These are phyloP conservation scores for Actinia equina DNA, from an alignment of 64 coral and sea anemone genomes.

Conservation along the genomic window DNA sequence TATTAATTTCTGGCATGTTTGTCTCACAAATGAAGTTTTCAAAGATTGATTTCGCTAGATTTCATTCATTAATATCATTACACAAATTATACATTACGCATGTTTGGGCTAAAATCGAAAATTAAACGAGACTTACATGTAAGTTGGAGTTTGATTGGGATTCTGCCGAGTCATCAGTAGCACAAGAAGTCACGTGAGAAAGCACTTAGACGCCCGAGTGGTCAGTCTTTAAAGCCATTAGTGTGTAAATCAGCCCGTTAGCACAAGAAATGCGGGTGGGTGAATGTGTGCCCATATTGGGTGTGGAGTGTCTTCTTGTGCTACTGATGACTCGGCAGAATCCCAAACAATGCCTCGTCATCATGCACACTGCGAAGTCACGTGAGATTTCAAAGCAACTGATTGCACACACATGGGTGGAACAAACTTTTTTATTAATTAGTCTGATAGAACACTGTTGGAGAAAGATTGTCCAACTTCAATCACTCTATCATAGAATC, in stretches of 20 bases:
- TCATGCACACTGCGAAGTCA: slow-evolving; percentile 36
- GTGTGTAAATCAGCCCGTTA: slow-evolving; percentile 30
- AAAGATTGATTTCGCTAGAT: too few species aligned
- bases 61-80: too few species aligned
- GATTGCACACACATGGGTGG: slow-evolving; percentile 37
- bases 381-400: slow-evolving; percentile 66
- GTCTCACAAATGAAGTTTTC: too few species aligned
- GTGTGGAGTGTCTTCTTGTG: slow-evolving; percentile 45
- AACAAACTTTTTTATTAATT: not conserved
- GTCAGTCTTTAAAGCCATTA: slow-evolving; percentile 10
- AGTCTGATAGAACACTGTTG: slow-evolving; percentile 9
- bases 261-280: slow-evolving; percentile 22
- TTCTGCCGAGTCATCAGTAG: slow-evolving; percentile 61
- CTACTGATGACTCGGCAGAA: slow-evolving; percentile 31
- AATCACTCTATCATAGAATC: slow-evolving; percentile 25
- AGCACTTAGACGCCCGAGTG: slow-evolving; percentile 2
- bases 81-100: too few species aligned
- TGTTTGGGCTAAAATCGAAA: too few species aligned
- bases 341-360: slow-evolving; percentile 44
- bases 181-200: slow-evolving; percentile 58
- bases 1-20: too few species aligned
- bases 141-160: slow-evolving; percentile 40
- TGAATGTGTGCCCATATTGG: not conserved
- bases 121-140: not conserved
- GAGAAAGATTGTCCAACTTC: not conserved